phyloP scores from a whole-genome alignment of 2,113 vertebrate genomes.

The Anoura caudifer region DNA sequence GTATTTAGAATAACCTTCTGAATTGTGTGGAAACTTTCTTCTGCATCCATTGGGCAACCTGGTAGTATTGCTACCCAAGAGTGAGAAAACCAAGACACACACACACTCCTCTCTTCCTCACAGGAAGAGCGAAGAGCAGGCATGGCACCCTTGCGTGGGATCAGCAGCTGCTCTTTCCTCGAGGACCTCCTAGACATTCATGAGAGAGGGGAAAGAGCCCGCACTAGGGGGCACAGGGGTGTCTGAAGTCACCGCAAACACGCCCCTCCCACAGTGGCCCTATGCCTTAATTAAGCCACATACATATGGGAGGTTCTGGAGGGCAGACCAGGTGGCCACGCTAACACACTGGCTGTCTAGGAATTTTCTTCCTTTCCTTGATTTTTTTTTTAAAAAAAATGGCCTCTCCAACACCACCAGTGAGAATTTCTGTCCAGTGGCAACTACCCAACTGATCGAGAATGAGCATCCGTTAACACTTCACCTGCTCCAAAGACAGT shows the following conservation, averaged over 20 bases:
- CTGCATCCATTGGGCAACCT: background rate
- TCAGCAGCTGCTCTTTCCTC: background rate
- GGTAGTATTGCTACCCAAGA: background rate
- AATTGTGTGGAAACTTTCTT: background rate
- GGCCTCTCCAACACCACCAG: background rate
- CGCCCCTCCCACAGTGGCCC: background rate
- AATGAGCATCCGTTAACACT: background rate
- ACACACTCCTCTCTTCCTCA: background rate
- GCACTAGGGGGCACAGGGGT: background rate
- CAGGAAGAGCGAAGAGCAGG: background rate
- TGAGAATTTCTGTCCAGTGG: background rate
- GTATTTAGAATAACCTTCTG: background rate
- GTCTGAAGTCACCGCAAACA: background rate
- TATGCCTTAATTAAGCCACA: accelerated
- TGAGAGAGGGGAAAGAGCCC: accelerated
- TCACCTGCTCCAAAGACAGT: background rate
- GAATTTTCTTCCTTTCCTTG: background rate
- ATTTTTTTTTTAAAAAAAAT: background rate
- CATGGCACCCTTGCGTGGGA: background rate
- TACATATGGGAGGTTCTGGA: background rate
- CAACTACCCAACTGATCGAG: background rate
- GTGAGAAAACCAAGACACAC: background rate
- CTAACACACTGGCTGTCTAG: background rate
- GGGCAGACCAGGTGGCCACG: background rate
- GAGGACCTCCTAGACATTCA: background rate